Conservation (phyloP, 2,888 invertebrate genomes). For the Galeopsomyia nigrocyanea region DNA sequence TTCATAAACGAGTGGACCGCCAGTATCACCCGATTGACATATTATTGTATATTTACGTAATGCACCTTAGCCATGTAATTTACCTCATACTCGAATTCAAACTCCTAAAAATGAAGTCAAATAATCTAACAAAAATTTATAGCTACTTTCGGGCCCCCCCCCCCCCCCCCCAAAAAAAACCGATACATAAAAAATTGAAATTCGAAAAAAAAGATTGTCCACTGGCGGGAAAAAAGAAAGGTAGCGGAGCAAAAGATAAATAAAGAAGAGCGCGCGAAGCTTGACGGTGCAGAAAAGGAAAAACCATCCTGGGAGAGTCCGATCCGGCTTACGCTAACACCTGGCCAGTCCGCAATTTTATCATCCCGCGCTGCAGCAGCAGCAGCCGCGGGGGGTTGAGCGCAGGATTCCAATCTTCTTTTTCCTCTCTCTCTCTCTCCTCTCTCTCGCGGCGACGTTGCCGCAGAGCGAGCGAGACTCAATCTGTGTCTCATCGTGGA, state of each 20-base stretch:
- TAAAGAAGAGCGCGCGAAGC: background rate
- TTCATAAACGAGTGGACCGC: too few relatives aligned
- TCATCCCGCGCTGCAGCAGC: constrained; percentile 55
- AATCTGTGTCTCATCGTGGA: constrained; percentile 68
- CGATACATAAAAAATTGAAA: too few relatives aligned
- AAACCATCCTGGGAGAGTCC: constrained; percentile 23
- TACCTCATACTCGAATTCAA: too few relatives aligned
- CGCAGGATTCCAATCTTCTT: constrained; percentile 66
- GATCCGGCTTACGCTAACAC: constrained; percentile 65
- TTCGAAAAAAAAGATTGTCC: too few relatives aligned
- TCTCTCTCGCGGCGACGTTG: constrained; percentile 36
- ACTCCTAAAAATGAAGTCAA: too few relatives aligned
- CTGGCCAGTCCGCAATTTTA: constrained; percentile 64
- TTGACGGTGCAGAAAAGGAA: constrained; percentile 5
- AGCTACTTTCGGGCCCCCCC: too few relatives aligned
- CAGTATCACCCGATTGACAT: too few relatives aligned
- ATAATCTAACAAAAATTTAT: too few relatives aligned
- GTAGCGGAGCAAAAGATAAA: constrained; percentile 1
- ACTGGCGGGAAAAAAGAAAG: background rate
- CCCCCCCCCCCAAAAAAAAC: too few relatives aligned
- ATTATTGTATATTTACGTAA: too few relatives aligned
- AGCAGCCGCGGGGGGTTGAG: constrained; percentile 27
- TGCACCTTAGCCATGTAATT: too few relatives aligned
- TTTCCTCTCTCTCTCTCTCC: constrained; percentile 50
- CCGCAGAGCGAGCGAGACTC: constrained; percentile 54